Conservation (phyloP, 2,113 vertebrate genomes). For the Oncorhynchus gorbuscha region DNA sequence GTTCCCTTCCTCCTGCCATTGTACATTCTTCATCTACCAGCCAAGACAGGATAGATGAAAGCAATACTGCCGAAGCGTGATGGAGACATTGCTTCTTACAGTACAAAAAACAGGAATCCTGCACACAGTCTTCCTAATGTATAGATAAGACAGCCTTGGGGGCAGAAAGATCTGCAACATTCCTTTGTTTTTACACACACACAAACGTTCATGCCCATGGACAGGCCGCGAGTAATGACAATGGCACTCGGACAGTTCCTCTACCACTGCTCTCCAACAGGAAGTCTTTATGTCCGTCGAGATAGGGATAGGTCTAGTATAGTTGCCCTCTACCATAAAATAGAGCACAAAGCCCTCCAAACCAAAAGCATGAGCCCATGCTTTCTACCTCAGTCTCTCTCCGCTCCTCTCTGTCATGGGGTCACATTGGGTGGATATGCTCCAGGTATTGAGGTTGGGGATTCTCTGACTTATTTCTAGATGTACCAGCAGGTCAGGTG, state of each 20-base stretch:
- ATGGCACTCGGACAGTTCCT: not conserved
- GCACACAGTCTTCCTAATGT: too few relatives aligned
- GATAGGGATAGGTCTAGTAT: not conserved
- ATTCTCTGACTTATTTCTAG: conserved; percentile 96
- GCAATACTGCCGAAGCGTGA: too few relatives aligned
- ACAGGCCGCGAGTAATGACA: not conserved
- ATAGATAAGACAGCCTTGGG: too few relatives aligned
- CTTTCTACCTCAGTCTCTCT: conserved; percentile 19
- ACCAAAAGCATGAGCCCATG: conserved; percentile 11
- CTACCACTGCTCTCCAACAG: not conserved
- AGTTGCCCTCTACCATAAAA: not conserved
- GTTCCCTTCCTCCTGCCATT: too few relatives aligned
- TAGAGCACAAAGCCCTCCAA: not conserved
- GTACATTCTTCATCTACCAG: too few relatives aligned
- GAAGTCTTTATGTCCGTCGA: not conserved
- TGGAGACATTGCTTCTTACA: too few relatives aligned
- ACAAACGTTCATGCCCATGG: not conserved
- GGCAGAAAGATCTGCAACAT: too few relatives aligned
- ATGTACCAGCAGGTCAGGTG: conserved; percentile 98
- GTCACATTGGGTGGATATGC: conserved; percentile 75
- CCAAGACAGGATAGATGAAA: too few relatives aligned
- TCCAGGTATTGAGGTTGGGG: conserved; percentile 95
- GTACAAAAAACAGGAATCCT: too few relatives aligned
- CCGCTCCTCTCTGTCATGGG: not conserved
- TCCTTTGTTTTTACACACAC: too few relatives aligned